Evolutionary conservation across 2,113 vertebrate species (phyloP), one percentile per base, ranked within the genome.

Genomic region (Cynocephalus volans): DNA sequence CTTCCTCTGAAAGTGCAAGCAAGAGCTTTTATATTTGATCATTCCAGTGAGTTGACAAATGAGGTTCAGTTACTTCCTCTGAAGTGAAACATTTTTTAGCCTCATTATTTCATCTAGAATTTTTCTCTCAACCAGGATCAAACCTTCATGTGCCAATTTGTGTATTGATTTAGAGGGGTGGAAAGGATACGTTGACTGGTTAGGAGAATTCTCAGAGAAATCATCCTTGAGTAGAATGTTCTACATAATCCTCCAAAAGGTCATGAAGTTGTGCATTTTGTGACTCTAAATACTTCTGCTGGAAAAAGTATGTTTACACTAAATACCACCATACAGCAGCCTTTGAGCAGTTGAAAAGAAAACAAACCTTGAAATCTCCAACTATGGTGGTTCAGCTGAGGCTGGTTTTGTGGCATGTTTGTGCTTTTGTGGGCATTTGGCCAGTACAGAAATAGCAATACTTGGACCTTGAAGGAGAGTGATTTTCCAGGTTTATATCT

Each of bases 371-470:
- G 31, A 67, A 18, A 95, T 86, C 94, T 95, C 97, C 92, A 97
- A 54, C 97, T 95, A 81, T 93, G 96, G 96, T 96, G 73, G 95
- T 93, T 82, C 76, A 45, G 93, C 79, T 54, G 26, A 54, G 77
- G 75, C 90, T 96, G 64, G 79, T 91, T 94, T 92, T 95, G 79
- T 82, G 92, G 64, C 60, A 33, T 97, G 96, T 89, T 93, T 97
- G 70, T 96, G 97, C 87, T 97, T 97, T 96, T 84, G 21, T 96
- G 92, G 95, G 95, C 97, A 3, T 90, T 89, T 88, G 65, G 75
- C 97, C 98, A 97, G 84, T 96, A 92, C 58, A 97, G 77, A 97
- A 97, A 97, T 97, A 95, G 92, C 91, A 92, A 0, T 82, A 50
- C 80, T 64, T 95, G 79, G 94, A 82, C 94, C 90, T 92, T 95